Evolutionary conservation across 2,113 vertebrate genomes (phyloP).

Genomic region (Smithornis capensis): DNA sequence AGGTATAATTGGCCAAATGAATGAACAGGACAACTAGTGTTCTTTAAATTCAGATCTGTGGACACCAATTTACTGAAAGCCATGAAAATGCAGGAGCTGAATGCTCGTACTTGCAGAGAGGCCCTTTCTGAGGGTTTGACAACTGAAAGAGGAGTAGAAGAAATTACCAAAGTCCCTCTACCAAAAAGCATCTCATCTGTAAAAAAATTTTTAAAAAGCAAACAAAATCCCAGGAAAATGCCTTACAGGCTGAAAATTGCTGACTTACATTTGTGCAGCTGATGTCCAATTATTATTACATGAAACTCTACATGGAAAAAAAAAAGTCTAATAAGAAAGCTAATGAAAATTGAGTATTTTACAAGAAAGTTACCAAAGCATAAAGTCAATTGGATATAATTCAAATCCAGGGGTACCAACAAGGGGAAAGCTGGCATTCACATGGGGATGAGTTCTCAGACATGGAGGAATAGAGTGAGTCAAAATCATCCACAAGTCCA

Average conservation of each 20-base stretch:
- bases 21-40: background rate
- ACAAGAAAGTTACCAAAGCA: slow-evolving; percentile 15
- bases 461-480: rapidly evolving
- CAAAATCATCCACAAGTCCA: background rate
- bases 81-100: background rate
- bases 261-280: slow-evolving; percentile 14
- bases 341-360: slow-evolving; percentile 39
- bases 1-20: background rate
- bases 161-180: background rate
- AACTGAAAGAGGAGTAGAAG: background rate
- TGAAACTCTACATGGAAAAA: background rate
- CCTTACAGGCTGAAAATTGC: background rate
- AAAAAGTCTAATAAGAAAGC: background rate
- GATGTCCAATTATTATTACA: slow-evolving; percentile 14
- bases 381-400: background rate
- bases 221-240: background rate
- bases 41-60: background rate
- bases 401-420: background rate
- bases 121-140: background rate
- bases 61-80: background rate
- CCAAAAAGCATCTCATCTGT: background rate
- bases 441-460: background rate
- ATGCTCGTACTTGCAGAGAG: background rate
- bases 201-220: background rate
- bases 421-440: background rate